phyloP scores from a whole-genome alignment of 1,140 invertebrate species.

The Ctenoplectra terminalis region DNA sequence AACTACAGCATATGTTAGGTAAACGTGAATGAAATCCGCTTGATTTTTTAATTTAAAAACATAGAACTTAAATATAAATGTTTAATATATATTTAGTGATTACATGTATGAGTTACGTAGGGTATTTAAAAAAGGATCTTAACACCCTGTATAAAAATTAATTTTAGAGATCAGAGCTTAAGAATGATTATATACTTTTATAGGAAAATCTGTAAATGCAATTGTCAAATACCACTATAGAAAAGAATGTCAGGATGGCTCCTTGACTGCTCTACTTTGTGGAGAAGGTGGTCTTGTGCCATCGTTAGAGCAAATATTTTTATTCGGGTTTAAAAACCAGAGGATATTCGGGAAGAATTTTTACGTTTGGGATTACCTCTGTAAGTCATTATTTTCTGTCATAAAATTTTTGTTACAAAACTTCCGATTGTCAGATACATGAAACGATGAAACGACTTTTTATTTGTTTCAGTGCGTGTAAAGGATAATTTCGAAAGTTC shows the following conservation, averaged over 20 bases:
- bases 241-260: constrained; percentile 90
- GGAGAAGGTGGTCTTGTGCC: constrained; percentile 96
- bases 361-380: constrained; percentile 99
- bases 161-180: background rate
- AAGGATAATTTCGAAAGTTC: constrained; percentile 93
- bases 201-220: constrained; percentile 96
- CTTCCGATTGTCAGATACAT: background rate
- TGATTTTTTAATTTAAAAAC: background rate
- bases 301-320: constrained; percentile 96
- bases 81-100: no score
- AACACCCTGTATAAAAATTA: background rate
- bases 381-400: constrained; percentile 83
- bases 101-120: no score
- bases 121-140: no score
- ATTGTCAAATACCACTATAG: constrained; percentile 98
- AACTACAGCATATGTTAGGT: constrained; percentile 85
- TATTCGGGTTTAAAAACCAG: constrained; percentile 95
- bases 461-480: constrained; percentile 87
- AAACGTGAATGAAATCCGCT: constrained; percentile 15
- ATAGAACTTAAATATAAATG: no score
- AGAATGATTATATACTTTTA: constrained; percentile 46
- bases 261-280: constrained; percentile 96
- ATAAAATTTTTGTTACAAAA: background rate
- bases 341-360: constrained; percentile 96
- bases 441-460: background rate